Base-by-base conservation (phyloP, 2,888 invertebrate species). In the Mimas tiliae region DNA sequence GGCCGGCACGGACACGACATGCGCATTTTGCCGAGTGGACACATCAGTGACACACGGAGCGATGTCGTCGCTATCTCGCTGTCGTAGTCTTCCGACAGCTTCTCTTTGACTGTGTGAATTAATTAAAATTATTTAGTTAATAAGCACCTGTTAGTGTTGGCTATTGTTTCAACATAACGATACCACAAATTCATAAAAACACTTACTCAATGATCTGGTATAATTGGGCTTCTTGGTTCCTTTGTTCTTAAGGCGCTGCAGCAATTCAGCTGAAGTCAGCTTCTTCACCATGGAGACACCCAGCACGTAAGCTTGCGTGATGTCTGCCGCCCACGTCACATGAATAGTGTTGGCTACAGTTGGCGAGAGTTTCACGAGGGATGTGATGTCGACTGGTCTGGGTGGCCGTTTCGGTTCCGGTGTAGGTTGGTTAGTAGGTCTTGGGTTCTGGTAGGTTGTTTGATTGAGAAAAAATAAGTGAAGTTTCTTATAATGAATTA, bases 331-430 rank as follows among this genome's bases (percentile, higher is more conserved):
- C 99, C 99, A 99, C 14, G 97, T 96, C 33, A 99, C 96, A 67
- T 95, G 95, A 72, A 99, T 95, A 53, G 96, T 96, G 89, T 99
- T 99, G 3, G 96, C 95, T 7, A 97, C 96, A 0, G 96, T 97
- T 0, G 98, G 98, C 42, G 97, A 97, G 68, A 98, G 91, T 86
- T 98, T 98, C 11, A 97, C 96, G 75, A 97, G 94, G 0, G 96
- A 96, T 1, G 99, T 99, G 68, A 99, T 97, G 91, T 99, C 98
- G 6, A 99, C 98, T 0, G 99, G 99, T 64, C 98, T 95, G 1
- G 99, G 98, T 2, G 99, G 99, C 74, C 99, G 95, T 90, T 99
- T 99, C 64, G 99, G 98, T 87, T 99, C 99, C 11, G 98, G 98
- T 33, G 98, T 98, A 4, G 98, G 99, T 83, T 99, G 98, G 92